Percentiles rank a stretch among this genome's conserved stretches.
Evolutionary conservation across 2,888 invertebrate genomes (phyloP).

Genomic region (Drosophila prolongata): DNA sequence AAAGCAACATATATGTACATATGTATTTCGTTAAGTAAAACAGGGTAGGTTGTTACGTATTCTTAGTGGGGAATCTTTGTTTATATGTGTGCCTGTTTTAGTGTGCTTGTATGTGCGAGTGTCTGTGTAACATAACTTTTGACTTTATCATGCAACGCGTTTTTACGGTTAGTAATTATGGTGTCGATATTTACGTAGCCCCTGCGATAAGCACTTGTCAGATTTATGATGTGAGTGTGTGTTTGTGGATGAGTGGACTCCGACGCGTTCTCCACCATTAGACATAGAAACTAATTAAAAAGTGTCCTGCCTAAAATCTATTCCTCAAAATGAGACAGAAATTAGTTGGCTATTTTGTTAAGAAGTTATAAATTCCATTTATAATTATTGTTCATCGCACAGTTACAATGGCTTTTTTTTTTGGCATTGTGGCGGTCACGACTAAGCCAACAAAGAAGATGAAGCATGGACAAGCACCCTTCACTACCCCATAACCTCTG

Average conservation of each 20-base stretch:
- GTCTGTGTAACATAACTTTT: slow-evolving; percentile 51
- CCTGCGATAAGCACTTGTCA: slow-evolving; percentile 34
- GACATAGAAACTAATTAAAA: slow-evolving; percentile 25
- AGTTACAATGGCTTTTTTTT: slow-evolving; percentile 50
- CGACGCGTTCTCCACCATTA: slow-evolving; percentile 64
- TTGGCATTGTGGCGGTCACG: slow-evolving; percentile 65
- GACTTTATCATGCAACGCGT: slow-evolving; percentile 51
- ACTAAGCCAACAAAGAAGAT: slow-evolving; percentile 42
- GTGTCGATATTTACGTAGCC: slow-evolving; percentile 55
- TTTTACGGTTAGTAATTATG: slow-evolving; percentile 62
- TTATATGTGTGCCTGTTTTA: slow-evolving; percentile 1
- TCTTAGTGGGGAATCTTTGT: slow-evolving; percentile 23
- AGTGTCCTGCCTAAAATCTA: slow-evolving; percentile 17
- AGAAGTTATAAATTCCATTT: slow-evolving; percentile 20
- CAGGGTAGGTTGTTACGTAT: slow-evolving; percentile 63
- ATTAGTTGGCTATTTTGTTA: neutral
- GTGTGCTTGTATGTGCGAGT: slow-evolving; percentile 16
- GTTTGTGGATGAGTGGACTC: slow-evolving; percentile 5
- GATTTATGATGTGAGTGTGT: slow-evolving; percentile 14
- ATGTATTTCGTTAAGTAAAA: slow-evolving; percentile 14
- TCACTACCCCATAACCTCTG: slow-evolving; percentile 1
- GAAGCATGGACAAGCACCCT: slow-evolving; percentile 49
- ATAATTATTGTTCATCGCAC: slow-evolving; percentile 20
- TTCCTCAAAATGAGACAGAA: slow-evolving; percentile 9
- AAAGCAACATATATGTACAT: slow-evolving; percentile 7